Base-by-base conservation (phyloP, 2,113 vertebrate genomes). In the Ptilorrhoa leucosticta region DNA sequence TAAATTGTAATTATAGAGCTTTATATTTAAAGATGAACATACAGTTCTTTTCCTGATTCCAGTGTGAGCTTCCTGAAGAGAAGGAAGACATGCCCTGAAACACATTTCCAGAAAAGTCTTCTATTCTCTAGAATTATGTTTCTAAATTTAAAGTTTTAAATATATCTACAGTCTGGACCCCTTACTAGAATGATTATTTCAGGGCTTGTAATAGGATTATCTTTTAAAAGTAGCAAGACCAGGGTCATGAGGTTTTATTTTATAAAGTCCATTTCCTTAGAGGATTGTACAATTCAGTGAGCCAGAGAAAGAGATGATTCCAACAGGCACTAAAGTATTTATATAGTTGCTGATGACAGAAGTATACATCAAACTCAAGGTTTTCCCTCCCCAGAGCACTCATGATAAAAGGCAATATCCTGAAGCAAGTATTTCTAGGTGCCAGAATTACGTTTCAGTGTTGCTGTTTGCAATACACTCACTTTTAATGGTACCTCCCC, bases 271-370 rank as follows among this genome's bases (percentile, higher is more conserved):
- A 47, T 72, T 93, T 89, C 44, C 51, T 88, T 84, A 88, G 61
- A 75, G 76, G 83, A 71, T 37, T 78, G 79, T 58, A 63, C 68
- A 87, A 87, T 60, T 92, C 80, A 90, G 51, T 90, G 40, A 95
- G 60, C 76, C 88, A 90, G 80, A 79, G 90, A 83, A 96, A 69
- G 60, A 71, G 51, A 84, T 82, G 56, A 90, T 78, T 94, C 72
- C 86, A 89, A 80, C 56, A 87, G 64, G 86, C 91, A 91, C 48
- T 81, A 8, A 89, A 73, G 89, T 89, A 95, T 96, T 94, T 91
- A 94, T 94, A 73, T 56, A 79, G 82, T 13, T 83, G 80, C 75
- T 87, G 69, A 71, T 96, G 94, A 92, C 86, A 93, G 78, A 94
- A 92, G 44, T 7, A 45, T 81, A 48, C 48, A 45, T 35, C 40